These are phyloP conservation scores for Chrysolina oricalcia DNA, from an alignment of 2,888 invertebrate genomes.

Conservation along the genomic window DNA sequence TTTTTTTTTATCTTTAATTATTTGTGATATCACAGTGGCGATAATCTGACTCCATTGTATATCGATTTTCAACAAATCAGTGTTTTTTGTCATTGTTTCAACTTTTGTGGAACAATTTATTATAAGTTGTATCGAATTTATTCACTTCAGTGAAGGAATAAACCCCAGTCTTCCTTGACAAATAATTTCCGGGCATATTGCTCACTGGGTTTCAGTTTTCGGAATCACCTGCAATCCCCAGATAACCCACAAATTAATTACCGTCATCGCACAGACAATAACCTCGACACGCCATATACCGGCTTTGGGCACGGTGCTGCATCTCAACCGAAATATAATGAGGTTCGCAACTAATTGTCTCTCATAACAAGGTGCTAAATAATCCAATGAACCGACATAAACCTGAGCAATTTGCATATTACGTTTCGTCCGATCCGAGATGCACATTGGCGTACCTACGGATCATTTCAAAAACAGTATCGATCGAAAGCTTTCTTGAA, in stretches of 20 bases:
- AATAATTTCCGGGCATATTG: not conserved
- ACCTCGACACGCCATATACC: constrained; percentile 20
- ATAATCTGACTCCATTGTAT: too few species aligned
- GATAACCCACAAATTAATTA: constrained; percentile 26
- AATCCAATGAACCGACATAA: constrained; percentile 52
- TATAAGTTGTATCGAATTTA: too few species aligned
- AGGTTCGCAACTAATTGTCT: constrained; percentile 49
- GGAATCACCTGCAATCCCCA: not conserved
- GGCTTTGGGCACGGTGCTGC: constrained; percentile 26
- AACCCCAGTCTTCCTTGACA: too few species aligned
- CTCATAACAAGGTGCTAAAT: constrained; percentile 50
- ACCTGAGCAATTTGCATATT: constrained; percentile 55
- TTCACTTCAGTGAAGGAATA: too few species aligned
- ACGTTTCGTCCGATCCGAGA: constrained; percentile 47
- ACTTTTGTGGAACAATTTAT: too few species aligned
- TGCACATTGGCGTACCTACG: not conserved
- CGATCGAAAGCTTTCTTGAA: not conserved
- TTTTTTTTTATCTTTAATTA: too few species aligned
- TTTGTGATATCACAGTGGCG: too few species aligned
- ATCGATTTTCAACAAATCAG: too few species aligned
- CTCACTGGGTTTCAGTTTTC: not conserved
- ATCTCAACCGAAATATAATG: constrained; percentile 44
- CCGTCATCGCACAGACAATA: not conserved
- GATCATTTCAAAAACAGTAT: not conserved
- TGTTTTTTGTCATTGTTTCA: too few species aligned